These are phyloP conservation scores for Contarinia nasturtii DNA, from an alignment of 1,140 invertebrate genomes.

Conservation along the genomic window DNA sequence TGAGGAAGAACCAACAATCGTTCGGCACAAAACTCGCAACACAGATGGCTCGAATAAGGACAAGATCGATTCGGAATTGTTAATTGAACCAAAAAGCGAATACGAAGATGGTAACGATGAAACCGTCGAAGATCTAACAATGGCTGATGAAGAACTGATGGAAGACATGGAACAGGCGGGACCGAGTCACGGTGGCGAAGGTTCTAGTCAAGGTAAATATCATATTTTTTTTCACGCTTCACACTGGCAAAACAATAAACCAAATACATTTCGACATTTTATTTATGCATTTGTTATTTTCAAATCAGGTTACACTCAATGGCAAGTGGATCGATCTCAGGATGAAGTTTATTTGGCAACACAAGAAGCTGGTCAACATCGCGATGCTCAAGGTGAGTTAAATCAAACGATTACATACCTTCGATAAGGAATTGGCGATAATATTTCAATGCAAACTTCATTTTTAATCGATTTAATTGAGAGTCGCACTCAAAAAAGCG, in stretches of 20 bases:
- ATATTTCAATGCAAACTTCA: too few relatives aligned
- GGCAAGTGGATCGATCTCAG: slow-evolving; percentile 48
- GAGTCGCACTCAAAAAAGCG: background rate
- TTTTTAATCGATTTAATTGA: background rate
- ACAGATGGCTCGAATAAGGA: slow-evolving; percentile 8
- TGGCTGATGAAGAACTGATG: slow-evolving; percentile 47
- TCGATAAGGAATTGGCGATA: too few relatives aligned
- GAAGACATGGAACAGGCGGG: slow-evolving; percentile 32
- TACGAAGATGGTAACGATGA: slow-evolving; percentile 51
- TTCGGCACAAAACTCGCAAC: slow-evolving; percentile 15
- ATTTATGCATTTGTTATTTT: background rate
- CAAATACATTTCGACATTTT: background rate
- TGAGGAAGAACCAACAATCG: slow-evolving; percentile 5
- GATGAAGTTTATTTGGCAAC: slow-evolving; percentile 51
- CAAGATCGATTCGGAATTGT: slow-evolving; percentile 27
- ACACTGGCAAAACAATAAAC: background rate
- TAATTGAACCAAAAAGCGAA: slow-evolving; percentile 57
- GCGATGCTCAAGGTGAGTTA: slow-evolving; percentile 59
- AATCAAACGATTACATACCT: slow-evolving; percentile 7
- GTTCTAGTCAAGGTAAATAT: slow-evolving; percentile 31
- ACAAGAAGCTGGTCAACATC: slow-evolving; percentile 47
- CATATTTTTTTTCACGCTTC: background rate
- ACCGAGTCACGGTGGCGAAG: slow-evolving; percentile 36
- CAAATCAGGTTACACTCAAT: slow-evolving; percentile 38
- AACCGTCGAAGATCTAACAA: slow-evolving; percentile 61